Percentiles rank a stretch among this genome's conserved stretches.
phyloP scores from a whole-genome alignment of 2,113 vertebrate genomes.

The Procapra przewalskii region DNA sequence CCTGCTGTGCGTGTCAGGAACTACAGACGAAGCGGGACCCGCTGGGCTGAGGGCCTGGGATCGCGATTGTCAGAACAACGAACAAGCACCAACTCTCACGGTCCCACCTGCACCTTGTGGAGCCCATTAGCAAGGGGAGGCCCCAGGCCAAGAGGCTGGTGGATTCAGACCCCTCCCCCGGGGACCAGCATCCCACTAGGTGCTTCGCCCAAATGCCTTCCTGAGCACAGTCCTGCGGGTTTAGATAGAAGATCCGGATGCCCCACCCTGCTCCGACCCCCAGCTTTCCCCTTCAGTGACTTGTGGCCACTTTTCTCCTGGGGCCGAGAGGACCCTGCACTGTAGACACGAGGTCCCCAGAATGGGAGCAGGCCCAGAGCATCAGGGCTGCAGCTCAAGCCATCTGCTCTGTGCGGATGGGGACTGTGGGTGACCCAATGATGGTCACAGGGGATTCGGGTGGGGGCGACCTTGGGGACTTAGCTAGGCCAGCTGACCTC shows the following conservation, averaged over 20 bases:
- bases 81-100: neutral
- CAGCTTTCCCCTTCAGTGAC: neutral
- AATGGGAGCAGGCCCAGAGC: neutral
- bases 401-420: neutral
- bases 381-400: neutral
- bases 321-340: neutral
- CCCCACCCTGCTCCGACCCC: neutral
- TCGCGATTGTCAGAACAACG: fast-evolving
- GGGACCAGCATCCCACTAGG: neutral
- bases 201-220: neutral
- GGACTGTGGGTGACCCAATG: neutral
- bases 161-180: fast-evolving
- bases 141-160: neutral
- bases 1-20: neutral
- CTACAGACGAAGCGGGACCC: fast-evolving
- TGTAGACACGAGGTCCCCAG: neutral
- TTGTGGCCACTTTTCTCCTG: neutral
- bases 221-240: neutral
- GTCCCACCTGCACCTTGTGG: neutral
- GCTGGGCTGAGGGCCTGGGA: neutral
- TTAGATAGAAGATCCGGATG: neutral
- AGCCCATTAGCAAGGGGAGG: neutral
- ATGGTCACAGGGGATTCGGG: neutral
- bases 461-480: neutral
- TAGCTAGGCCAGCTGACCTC: neutral